phyloP scores from a whole-genome alignment of 2,888 invertebrate species.

The Plusia festucae region DNA sequence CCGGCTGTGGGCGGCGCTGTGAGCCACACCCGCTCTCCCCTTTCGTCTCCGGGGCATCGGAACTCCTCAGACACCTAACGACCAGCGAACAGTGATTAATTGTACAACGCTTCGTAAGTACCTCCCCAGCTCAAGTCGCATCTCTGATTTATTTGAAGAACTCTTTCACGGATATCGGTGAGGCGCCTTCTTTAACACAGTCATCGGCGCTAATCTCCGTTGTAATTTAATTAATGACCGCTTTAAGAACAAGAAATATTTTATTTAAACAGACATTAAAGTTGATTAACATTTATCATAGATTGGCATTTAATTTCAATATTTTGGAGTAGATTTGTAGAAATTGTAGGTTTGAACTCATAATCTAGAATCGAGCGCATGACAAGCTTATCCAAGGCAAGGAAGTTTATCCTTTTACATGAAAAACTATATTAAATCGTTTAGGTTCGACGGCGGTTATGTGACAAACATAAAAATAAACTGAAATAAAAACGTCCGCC shows the following conservation, averaged over 20 bases:
- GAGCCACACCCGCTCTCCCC: conserved; percentile 83
- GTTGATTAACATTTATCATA: not conserved
- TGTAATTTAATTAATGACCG: conserved; percentile 60
- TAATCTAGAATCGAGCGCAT: too few relatives aligned
- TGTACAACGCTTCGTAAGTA: conserved; percentile 60
- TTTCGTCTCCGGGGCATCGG: conserved; percentile 77
- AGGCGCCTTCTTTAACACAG: conserved; percentile 65
- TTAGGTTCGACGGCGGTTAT: too few relatives aligned
- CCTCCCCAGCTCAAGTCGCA: conserved; percentile 62
- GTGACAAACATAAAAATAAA: too few relatives aligned
- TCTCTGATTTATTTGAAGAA: conserved; percentile 84
- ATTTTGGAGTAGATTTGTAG: too few relatives aligned
- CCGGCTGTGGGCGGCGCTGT: conserved; percentile 83
- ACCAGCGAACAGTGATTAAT: conserved; percentile 86
- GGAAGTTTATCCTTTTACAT: too few relatives aligned
- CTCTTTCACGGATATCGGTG: conserved; percentile 77
- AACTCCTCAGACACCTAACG: conserved; percentile 80
- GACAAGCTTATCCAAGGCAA: too few relatives aligned
- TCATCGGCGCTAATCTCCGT: conserved; percentile 55
- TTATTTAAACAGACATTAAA: not conserved
- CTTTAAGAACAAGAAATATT: conserved; percentile 7
- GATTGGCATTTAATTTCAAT: not conserved
- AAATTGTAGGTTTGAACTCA: too few relatives aligned
- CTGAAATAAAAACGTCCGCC: too few relatives aligned
- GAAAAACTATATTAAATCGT: too few relatives aligned